Conservation (phyloP, 1,140 invertebrate genomes). For the Atopsyche davidsoni region DNA sequence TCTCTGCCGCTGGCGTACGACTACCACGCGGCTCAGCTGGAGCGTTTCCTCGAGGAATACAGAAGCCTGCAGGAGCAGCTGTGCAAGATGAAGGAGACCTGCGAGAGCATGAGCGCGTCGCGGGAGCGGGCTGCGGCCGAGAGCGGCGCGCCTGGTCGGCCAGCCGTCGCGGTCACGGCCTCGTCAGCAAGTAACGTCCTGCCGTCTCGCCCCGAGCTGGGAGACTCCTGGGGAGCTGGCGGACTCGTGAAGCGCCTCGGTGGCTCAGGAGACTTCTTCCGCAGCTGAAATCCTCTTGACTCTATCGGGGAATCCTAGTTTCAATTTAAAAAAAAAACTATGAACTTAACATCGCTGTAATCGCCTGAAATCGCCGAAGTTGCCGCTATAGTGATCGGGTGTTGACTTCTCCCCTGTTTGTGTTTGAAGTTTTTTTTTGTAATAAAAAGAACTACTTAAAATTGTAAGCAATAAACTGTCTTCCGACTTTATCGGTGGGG, state of each 20-base stretch:
- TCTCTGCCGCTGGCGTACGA: constrained; percentile 55
- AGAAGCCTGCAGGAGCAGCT: constrained; percentile 66
- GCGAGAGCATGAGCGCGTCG: constrained; percentile 56
- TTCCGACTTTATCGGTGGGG: too few species aligned
- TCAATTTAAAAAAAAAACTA: too few species aligned
- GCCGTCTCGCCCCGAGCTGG: constrained; percentile 40
- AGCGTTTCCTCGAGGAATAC: constrained; percentile 71
- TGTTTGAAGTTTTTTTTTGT: too few species aligned
- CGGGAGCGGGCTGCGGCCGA: constrained; percentile 41
- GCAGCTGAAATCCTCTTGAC: constrained; percentile 25
- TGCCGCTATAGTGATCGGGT: too few species aligned
- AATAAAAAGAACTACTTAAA: too few species aligned
- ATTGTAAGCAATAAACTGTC: too few species aligned
- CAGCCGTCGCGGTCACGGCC: constrained; percentile 48
- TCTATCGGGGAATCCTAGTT: too few species aligned
- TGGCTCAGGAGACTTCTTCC: constrained; percentile 24
- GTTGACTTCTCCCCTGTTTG: too few species aligned
- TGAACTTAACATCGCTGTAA: too few species aligned
- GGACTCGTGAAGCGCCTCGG: constrained; percentile 18
- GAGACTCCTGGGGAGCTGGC: constrained; percentile 32
- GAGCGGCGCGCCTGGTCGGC: constrained; percentile 36
- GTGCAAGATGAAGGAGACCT: constrained; percentile 69
- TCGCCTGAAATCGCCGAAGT: too few species aligned
- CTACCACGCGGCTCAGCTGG: constrained; percentile 68
- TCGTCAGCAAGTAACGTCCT: constrained; percentile 45